Evolutionary conservation across 2,113 vertebrate species (phyloP), one percentile per base, ranked within the genome.

Genomic region (Passer domesticus): DNA sequence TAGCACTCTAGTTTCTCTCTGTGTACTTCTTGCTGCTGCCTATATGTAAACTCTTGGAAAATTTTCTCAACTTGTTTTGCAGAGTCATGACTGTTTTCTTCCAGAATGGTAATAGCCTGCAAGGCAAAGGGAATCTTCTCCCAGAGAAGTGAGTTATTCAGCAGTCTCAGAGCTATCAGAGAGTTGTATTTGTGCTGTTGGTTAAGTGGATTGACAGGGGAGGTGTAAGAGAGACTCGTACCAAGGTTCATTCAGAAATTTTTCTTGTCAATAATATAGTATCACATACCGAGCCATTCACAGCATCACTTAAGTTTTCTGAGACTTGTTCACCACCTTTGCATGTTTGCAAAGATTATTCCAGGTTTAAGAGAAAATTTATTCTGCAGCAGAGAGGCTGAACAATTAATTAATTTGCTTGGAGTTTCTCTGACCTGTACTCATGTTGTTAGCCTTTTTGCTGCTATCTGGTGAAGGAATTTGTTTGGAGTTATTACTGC

Each of bases 401-500:
- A 28, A 15, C n/a, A 22, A 6, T 35, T 85, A 67, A 15, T 85
- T 81, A 19, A 86, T 30, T 39, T 89, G 16, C 13, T 90, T 80
- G 17, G 13, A 76, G 49, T 22, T 37, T 80, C 44, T 75, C 39
- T 75, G 41, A n/a, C 49, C 37, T 56, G 33, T 50, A 31, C 64
- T 81, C 66, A 63, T 30, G 35, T 35, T 86, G 31, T 59, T 77
- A 83, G 58, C 60, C 58, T 41, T 94, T 89, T 90, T 30, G 60
- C 72, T 81, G 35, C 80, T 91, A 13, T 92, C 58, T 89, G 62
- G 69, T 31, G 47, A 83, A 46, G 41, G 56, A 66, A 58, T 83
- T 80, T 60, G 49, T 92, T 91, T 93, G 59, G 97, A 96, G 35
- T 94, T 96, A 55, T 62, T 72, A 8, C 35, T 68, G 80, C 90